These are phyloP conservation scores for Ectemnius continuus DNA, from an alignment of 2,888 invertebrate genomes.

Conservation along the genomic window DNA sequence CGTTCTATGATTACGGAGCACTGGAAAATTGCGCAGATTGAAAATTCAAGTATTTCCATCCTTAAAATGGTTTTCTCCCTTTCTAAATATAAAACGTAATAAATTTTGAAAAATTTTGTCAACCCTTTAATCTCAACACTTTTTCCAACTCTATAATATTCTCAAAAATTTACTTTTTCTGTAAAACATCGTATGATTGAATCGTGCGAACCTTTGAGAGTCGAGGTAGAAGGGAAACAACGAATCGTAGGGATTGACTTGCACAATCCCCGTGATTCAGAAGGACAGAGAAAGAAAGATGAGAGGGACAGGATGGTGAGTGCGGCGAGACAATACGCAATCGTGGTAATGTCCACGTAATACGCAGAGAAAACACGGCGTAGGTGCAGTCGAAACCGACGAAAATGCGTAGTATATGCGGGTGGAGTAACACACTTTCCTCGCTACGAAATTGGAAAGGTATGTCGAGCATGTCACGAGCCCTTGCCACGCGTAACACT, in stretches of 20 bases:
- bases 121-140: too few species aligned
- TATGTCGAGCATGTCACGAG: conserved; percentile 15
- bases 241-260: conserved; percentile 21
- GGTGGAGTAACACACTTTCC: conserved; percentile 14
- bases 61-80: too few species aligned
- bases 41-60: too few species aligned
- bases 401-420: conserved; percentile 31
- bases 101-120: too few species aligned
- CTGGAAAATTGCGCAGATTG: too few species aligned
- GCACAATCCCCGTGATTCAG: conserved; percentile 48
- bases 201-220: too few species aligned
- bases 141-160: too few species aligned
- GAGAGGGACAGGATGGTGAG: conserved; percentile 34
- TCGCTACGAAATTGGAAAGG: conserved; percentile 33
- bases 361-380: conserved; percentile 34
- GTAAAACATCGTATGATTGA: too few species aligned
- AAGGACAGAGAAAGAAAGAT: not conserved
- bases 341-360: conserved; percentile 51
- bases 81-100: too few species aligned
- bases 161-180: too few species aligned
- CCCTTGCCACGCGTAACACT: not conserved
- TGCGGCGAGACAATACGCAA: conserved; percentile 44
- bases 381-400: conserved; percentile 21
- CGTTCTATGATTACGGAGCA: too few species aligned
- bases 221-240: too few species aligned